Percentiles rank a stretch among this genome's conserved stretches.
Evolutionary conservation across 2,113 vertebrate genomes (phyloP).

Genomic region (Mystacornis crossleyi): DNA sequence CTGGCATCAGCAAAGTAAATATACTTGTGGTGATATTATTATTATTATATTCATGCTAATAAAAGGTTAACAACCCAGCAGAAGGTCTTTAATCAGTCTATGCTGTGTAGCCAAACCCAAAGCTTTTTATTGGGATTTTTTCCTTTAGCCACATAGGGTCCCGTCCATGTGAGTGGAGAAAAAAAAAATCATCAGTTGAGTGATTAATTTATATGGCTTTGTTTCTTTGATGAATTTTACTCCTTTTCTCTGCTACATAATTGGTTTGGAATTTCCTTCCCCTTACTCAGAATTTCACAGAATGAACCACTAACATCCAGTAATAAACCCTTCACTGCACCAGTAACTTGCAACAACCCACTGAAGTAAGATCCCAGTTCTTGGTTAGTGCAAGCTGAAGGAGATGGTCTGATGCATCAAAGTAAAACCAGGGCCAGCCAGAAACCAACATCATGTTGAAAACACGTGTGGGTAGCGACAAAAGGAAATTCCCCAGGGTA

Average conservation of each 20-base stretch:
- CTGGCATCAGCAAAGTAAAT: constrained; percentile 59
- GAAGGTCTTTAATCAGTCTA: constrained; percentile 59
- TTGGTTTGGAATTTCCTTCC: constrained; percentile 54
- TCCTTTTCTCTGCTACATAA: constrained; percentile 45
- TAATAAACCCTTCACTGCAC: background rate
- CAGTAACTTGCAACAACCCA: background rate
- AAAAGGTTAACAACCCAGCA: constrained; percentile 56
- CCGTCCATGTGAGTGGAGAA: background rate
- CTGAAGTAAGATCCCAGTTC: background rate
- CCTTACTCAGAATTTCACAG: constrained; percentile 40
- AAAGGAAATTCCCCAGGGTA: constrained; percentile 53
- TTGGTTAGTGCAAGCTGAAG: constrained; percentile 2
- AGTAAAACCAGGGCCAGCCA: constrained; percentile 1
- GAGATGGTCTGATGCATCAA: constrained; percentile 28
- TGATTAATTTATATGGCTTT: constrained; percentile 26
- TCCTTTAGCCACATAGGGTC: background rate
- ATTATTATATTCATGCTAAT: constrained; percentile 61
- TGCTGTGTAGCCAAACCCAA: constrained; percentile 43
- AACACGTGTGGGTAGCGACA: constrained; percentile 45
- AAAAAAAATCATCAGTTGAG: background rate
- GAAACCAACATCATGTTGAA: constrained; percentile 36
- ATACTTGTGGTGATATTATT: constrained; percentile 65
- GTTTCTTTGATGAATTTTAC: constrained; percentile 2
- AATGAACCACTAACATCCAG: background rate
- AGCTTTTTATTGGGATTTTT: background rate